Evolutionary conservation across 2,888 invertebrate genomes (phyloP).

Genomic region (Conus canariensis): DNA sequence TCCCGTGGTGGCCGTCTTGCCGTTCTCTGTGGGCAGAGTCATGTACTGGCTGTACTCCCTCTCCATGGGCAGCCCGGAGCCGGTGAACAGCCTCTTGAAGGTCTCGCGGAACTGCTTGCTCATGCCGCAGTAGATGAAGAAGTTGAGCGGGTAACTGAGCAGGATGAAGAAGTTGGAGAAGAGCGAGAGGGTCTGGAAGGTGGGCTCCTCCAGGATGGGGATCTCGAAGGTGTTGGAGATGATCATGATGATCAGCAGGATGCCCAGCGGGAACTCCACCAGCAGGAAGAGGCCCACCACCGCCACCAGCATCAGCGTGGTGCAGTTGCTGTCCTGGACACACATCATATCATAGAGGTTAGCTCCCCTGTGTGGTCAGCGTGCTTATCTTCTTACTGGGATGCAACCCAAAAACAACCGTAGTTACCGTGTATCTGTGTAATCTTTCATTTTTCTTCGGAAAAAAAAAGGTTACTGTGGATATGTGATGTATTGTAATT

Average conservation of each 20-base stretch:
- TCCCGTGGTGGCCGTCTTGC: constrained; percentile 62
- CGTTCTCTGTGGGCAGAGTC: constrained; percentile 74
- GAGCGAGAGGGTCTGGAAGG: constrained; percentile 66
- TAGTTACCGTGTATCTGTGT: background rate
- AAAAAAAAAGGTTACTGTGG: background rate
- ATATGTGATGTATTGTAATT: too few species aligned
- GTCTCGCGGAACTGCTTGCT: constrained; percentile 96
- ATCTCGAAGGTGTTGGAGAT: constrained; percentile 80
- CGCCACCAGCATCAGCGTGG: constrained; percentile 79
- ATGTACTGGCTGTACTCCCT: constrained; percentile 73
- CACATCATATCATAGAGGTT: background rate
- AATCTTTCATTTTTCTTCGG: background rate
- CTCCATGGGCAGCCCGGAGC: constrained; percentile 64
- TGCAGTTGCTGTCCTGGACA: constrained; percentile 72
- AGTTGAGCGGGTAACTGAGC: constrained; percentile 94
- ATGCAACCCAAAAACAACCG: background rate
- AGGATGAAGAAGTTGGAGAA: constrained; percentile 95
- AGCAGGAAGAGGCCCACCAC: constrained; percentile 80
- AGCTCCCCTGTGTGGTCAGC: background rate
- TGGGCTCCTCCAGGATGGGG: constrained; percentile 55
- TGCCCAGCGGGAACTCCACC: constrained; percentile 80
- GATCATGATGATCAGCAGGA: constrained; percentile 85
- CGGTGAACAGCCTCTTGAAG: constrained; percentile 89
- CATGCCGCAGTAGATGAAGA: constrained; percentile 98
- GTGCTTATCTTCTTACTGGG: background rate